phyloP scores from a whole-genome alignment of 2,797 vertebrate genomes.

The Apogon talboti region DNA sequence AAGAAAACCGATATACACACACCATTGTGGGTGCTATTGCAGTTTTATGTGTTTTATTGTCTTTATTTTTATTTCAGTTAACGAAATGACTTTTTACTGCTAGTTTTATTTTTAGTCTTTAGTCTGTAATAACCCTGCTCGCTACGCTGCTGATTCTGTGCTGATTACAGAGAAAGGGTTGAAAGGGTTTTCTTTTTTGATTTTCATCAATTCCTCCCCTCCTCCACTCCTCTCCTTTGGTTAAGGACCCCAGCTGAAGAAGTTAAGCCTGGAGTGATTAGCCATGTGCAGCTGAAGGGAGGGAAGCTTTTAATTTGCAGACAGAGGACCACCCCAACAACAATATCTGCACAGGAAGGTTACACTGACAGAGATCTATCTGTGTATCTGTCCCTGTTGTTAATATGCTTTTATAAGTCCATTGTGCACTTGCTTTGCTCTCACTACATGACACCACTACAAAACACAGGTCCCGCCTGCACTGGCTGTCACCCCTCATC shows the following conservation, averaged over 20 bases:
- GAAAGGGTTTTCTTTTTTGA: background rate
- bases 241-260: conserved; percentile 27
- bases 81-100: too few species aligned
- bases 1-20: too few species aligned
- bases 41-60: too few species aligned
- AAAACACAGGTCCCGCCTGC: conserved; percentile 52
- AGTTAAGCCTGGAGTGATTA: conserved; percentile 57
- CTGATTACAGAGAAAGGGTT: conserved; percentile 28
- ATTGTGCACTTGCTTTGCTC: conserved; percentile 30
- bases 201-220: conserved; percentile 13
- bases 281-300: conserved; percentile 30
- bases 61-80: too few species aligned
- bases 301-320: conserved; percentile 46
- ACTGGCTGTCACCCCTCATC: conserved; percentile 54
- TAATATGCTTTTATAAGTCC: conserved; percentile 13
- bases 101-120: too few species aligned
- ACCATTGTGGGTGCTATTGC: too few species aligned
- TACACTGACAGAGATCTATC: background rate
- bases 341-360: background rate
- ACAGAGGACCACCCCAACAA: background rate
- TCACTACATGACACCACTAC: conserved; percentile 34
- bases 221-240: conserved; percentile 9
- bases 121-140: background rate
- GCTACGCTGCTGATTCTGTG: conserved; percentile 19
- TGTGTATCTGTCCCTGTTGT: background rate